Conservation (phyloP, 1,140 invertebrate genomes). For the Drosophila paulistorum region DNA sequence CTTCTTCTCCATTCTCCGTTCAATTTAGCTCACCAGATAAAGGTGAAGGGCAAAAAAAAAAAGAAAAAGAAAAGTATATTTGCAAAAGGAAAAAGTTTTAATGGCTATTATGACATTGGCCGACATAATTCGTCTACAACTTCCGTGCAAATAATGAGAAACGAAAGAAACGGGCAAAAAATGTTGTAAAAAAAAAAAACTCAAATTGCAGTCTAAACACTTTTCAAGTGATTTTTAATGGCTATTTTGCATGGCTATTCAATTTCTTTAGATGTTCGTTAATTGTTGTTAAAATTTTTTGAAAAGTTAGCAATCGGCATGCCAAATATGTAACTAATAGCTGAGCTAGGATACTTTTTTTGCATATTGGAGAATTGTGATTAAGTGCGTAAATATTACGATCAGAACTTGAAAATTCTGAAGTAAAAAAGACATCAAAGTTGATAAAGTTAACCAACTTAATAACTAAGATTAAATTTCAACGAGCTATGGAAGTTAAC, state of each 20-base stretch:
- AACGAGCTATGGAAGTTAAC: too few relatives aligned
- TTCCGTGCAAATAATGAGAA: conserved; percentile 54
- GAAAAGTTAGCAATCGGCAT: too few relatives aligned
- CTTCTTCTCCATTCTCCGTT: not conserved
- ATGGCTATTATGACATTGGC: conserved; percentile 75
- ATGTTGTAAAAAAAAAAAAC: conserved; percentile 51
- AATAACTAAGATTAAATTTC: too few relatives aligned
- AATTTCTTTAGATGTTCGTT: conserved; percentile 11
- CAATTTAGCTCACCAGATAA: not conserved
- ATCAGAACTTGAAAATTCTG: too few relatives aligned
- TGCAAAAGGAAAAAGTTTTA: conserved; percentile 62
- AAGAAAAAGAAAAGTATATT: conserved; percentile 24
- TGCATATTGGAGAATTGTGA: too few relatives aligned
- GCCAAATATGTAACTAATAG: too few relatives aligned
- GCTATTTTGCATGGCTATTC: conserved; percentile 43
- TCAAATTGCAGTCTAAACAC: conserved; percentile 70
- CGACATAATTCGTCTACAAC: conserved; percentile 66
- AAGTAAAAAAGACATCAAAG: too few relatives aligned
- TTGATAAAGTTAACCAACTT: too few relatives aligned
- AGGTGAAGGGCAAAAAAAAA: not conserved
- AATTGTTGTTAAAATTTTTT: not conserved
- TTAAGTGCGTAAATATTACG: too few relatives aligned
- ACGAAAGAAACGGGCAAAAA: conserved; percentile 39
- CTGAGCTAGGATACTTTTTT: too few relatives aligned
- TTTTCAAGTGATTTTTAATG: conserved; percentile 76